These are phyloP conservation scores for Mesoligia furuncula DNA, from an alignment of 2,888 invertebrate genomes.

Conservation along the genomic window DNA sequence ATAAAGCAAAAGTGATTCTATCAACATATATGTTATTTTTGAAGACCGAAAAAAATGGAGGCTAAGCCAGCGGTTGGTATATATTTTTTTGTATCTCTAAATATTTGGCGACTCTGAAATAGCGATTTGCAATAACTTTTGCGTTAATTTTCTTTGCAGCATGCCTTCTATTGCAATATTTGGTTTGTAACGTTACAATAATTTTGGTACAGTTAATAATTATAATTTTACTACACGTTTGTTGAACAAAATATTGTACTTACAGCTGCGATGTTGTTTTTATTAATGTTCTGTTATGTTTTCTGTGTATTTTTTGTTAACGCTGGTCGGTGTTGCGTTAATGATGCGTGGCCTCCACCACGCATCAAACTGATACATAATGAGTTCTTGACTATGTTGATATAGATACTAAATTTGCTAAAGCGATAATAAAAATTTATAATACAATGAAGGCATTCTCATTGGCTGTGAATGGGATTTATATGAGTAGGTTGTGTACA, in stretches of 20 bases:
- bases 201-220: background rate
- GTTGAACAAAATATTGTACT: slow-evolving; percentile 10
- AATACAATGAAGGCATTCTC: slow-evolving; percentile 18
- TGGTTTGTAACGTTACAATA: slow-evolving; percentile 19
- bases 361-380: background rate
- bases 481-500: background rate
- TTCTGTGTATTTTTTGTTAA: slow-evolving; percentile 15
- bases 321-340: background rate
- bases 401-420: slow-evolving; percentile 18
- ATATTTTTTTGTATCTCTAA: slow-evolving; percentile 28
- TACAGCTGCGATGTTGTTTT: slow-evolving; percentile 26
- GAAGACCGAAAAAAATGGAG: slow-evolving; percentile 69
- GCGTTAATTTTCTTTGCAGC: slow-evolving; percentile 53
- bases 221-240: too few relatives aligned
- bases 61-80: slow-evolving; percentile 76
- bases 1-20: slow-evolving; percentile 59
- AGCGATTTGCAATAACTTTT: slow-evolving; percentile 63
- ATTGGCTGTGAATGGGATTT: slow-evolving; percentile 9
- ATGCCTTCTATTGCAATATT: slow-evolving; percentile 37
- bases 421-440: slow-evolving; percentile 19
- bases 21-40: slow-evolving; percentile 53
- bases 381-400: background rate
- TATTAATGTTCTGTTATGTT: slow-evolving; percentile 7
- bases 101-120: slow-evolving; percentile 39
- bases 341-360: background rate